phyloP scores from a whole-genome alignment of 1,140 invertebrate genomes.

The Harlomillsia oculata region DNA sequence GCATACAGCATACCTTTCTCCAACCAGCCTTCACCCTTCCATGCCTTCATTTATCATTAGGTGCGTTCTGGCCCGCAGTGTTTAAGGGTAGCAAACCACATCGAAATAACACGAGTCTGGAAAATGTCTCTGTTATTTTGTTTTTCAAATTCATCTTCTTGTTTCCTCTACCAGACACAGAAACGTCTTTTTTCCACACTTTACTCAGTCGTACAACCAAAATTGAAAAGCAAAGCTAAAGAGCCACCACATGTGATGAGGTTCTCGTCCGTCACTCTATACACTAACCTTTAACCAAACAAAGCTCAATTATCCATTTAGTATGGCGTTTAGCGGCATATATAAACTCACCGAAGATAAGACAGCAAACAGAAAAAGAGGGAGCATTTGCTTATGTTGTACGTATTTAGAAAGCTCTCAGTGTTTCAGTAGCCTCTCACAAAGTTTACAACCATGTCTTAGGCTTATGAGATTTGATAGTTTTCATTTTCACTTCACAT shows the following conservation, averaged over 20 bases:
- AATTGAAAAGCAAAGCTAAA: too few relatives aligned
- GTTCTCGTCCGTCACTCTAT: too few relatives aligned
- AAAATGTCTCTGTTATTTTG: conserved; percentile 2
- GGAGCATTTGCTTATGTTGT: not conserved
- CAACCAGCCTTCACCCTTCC: too few relatives aligned
- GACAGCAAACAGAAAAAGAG: conserved; percentile 2
- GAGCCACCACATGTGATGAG: too few relatives aligned
- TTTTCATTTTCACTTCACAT: too few relatives aligned
- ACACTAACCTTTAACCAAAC: conserved; percentile 20
- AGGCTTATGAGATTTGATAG: too few relatives aligned
- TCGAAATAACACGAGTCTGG: not conserved
- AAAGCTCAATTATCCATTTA: conserved; percentile 22
- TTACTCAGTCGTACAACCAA: not conserved
- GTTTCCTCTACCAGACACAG: not conserved
- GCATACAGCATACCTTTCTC: too few relatives aligned
- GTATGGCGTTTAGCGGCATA: conserved; percentile 15
- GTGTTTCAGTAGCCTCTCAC: not conserved
- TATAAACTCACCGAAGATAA: not conserved
- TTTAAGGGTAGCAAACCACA: too few relatives aligned
- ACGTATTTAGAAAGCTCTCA: too few relatives aligned
- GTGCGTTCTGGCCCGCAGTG: too few relatives aligned
- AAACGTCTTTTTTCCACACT: not conserved
- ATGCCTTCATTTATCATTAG: too few relatives aligned
- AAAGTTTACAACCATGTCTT: not conserved
- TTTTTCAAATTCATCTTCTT: not conserved